These are phyloP conservation scores for Apotomis capreana DNA, from an alignment of 2,888 invertebrate genomes.

Conservation along the genomic window DNA sequence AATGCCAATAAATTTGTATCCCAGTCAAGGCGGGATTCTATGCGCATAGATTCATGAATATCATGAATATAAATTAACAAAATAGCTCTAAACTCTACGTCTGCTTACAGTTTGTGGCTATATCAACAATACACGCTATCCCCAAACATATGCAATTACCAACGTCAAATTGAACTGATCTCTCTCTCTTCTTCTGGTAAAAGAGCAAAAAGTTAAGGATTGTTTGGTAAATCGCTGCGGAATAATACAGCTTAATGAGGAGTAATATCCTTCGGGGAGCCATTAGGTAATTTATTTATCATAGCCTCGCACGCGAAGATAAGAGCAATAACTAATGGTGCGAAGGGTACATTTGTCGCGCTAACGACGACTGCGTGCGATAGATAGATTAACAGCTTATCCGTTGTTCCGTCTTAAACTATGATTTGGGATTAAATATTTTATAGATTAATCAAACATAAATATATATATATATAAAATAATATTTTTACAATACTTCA, in stretches of 20 bases:
- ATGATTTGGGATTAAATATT: neutral
- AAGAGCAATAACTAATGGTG: conserved; percentile 35
- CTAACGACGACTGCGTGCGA: conserved; percentile 35
- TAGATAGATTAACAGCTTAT: conserved; percentile 32
- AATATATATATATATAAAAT: too few relatives aligned
- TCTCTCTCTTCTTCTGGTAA: neutral
- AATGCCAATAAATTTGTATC: too few relatives aligned
- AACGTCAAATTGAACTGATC: neutral
- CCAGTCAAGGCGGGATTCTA: too few relatives aligned
- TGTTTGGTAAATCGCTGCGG: neutral
- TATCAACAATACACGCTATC: too few relatives aligned
- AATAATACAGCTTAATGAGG: conserved; percentile 11
- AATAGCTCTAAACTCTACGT: too few relatives aligned
- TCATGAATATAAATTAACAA: too few relatives aligned
- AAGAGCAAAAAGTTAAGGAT: neutral
- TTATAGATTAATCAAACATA: too few relatives aligned
- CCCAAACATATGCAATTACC: too few relatives aligned
- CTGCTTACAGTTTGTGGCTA: too few relatives aligned
- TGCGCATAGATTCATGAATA: too few relatives aligned
- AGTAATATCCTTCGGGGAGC: conserved; percentile 24
- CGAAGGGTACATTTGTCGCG: conserved; percentile 29
- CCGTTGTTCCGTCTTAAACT: conserved; percentile 23
- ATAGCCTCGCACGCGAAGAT: conserved; percentile 35
- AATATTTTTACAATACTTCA: too few relatives aligned
- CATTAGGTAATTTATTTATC: conserved; percentile 36